Evolutionary conservation across 2,888 invertebrate genomes (phyloP), one percentile per base, ranked within the genome.

Genomic region (Himalopsyche kuldschensis): DNA sequence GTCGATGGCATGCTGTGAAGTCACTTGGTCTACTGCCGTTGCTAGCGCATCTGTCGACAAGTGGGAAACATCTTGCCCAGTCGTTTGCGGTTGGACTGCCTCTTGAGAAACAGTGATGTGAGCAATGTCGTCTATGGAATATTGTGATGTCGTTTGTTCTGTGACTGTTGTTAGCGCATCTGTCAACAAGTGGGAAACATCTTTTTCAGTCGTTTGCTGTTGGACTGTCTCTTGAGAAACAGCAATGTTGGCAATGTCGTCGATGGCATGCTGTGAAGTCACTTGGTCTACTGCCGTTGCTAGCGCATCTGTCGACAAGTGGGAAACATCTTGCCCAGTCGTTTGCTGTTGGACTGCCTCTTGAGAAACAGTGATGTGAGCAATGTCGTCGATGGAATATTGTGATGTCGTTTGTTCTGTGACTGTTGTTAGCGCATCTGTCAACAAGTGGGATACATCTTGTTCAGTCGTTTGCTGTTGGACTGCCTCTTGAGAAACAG

Each of bases 81-180:
- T n/a, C n/a, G n/a, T n/a, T n/a, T n/a, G n/a, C n/a, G n/a, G n/a
- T n/a, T n/a, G n/a, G n/a, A n/a, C n/a, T n/a, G n/a, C n/a, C n/a
- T n/a, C n/a, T n/a, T n/a, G n/a, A n/a, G n/a, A 20, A 1, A 6
- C 6, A 55, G 55, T 3, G 1, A 10, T 24, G 3, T 55, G 55
- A 4, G 1, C 10, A 0, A 6, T 3, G 8, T 20, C 55, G 0
- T 10, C 10, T 0, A 0, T 10, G 4, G 4, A 1, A 0, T 20
- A 5, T 6, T 55, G 55, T 1, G 20, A 20, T 1, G 20, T 10
- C 4, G 3, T 0, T 41, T 41, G 41, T 15, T 41, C 41, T 4
- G 11, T 15, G 2, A 24, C 55, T 15, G 15, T 20, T 4, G 20
- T 10, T 5, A 6, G 11, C 0, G 5, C 55, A 55, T 55, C 2